phyloP scores from a whole-genome alignment of 2,888 invertebrate species.

The Nomada ruficornis region DNA sequence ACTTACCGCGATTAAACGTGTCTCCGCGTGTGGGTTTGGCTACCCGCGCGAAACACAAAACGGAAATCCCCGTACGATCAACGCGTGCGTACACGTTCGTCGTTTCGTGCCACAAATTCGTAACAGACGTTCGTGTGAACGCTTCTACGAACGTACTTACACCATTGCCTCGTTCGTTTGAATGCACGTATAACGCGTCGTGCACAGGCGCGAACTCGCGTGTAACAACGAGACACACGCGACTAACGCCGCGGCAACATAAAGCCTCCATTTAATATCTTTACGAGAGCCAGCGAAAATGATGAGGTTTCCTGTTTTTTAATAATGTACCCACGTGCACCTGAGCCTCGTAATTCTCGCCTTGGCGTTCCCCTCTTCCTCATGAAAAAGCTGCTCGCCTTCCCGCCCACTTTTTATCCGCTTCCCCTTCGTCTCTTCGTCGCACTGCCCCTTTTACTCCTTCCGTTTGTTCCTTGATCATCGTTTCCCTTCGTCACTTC shows the following conservation, averaged over 20 bases:
- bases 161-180: neutral
- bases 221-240: constrained; percentile 56
- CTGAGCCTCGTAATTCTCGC: constrained; percentile 82
- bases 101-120: neutral
- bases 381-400: constrained; percentile 59
- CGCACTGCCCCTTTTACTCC: constrained; percentile 53
- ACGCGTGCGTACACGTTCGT: constrained; percentile 7
- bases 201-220: constrained; percentile 37
- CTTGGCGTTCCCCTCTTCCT: constrained; percentile 35
- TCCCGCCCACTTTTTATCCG: constrained; percentile 45
- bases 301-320: constrained; percentile 83
- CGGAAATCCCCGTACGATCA: constrained; percentile 63
- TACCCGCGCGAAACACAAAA: constrained; percentile 50
- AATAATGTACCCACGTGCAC: constrained; percentile 82
- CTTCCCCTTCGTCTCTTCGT: constrained; percentile 20
- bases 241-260: constrained; percentile 74
- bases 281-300: constrained; percentile 81
- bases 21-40: constrained; percentile 19
- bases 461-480: constrained; percentile 28
- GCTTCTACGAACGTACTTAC: neutral
- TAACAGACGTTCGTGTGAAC: neutral
- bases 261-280: constrained; percentile 83
- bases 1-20: constrained; percentile 66
- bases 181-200: neutral
- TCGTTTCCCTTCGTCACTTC: constrained; percentile 43